A percentile compares a stretch with the other conserved stretches of the same genome.
These are phyloP conservation scores for Varroa destructor DNA, from an alignment of 1,140 invertebrate species.

Conservation along the genomic window DNA sequence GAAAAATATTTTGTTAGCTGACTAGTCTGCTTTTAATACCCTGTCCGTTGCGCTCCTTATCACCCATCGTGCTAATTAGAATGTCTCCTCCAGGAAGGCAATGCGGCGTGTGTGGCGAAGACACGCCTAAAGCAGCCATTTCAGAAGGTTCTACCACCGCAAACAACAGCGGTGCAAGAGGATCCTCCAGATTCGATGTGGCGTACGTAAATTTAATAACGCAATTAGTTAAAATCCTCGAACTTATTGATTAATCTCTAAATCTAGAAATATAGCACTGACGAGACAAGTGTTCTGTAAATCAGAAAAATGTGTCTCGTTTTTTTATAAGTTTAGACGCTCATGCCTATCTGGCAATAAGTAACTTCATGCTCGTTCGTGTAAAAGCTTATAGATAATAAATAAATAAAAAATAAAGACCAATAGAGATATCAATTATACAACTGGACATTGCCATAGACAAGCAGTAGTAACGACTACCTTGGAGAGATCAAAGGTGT, in stretches of 20 bases:
- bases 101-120: slow-evolving; percentile 79
- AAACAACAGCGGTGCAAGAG: not conserved
- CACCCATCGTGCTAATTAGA: slow-evolving; percentile 86
- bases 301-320: no score
- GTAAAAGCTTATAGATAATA: no score
- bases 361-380: no score
- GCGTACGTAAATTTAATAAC: no score
- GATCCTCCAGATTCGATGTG: slow-evolving; percentile 6
- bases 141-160: slow-evolving; percentile 49
- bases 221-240: slow-evolving; percentile 19
- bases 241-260: slow-evolving; percentile 21
- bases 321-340: no score
- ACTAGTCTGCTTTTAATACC: slow-evolving; percentile 38
- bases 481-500: slow-evolving; percentile 49
- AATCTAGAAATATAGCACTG: no score
- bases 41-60: slow-evolving; percentile 54
- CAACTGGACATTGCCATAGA: no score
- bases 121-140: slow-evolving; percentile 56
- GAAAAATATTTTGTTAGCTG: not conserved
- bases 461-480: slow-evolving; percentile 38
- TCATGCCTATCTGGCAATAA: no score
- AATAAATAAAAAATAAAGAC: no score
- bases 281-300: no score
- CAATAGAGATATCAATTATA: no score
- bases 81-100: slow-evolving; percentile 79